Percentiles rank a stretch among this genome's conserved stretches.
Evolutionary conservation across 2,113 vertebrate species (phyloP).

Genomic region (Chunga burmeisteri): DNA sequence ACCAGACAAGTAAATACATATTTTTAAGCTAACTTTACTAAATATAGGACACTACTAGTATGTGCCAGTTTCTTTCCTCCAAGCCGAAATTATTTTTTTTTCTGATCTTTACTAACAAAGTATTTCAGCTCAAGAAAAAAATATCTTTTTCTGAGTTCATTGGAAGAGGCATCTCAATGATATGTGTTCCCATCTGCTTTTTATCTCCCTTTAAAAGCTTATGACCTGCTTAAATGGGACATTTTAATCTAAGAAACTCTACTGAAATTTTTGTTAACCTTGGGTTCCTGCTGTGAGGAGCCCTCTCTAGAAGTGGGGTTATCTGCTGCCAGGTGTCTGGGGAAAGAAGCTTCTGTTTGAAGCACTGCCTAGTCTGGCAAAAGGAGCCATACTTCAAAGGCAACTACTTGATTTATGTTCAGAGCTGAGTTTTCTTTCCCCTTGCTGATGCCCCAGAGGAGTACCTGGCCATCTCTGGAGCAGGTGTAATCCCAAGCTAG

Average conservation of each 20-base stretch:
- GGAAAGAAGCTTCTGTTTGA: neutral
- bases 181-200: neutral
- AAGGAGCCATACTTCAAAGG: neutral
- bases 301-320: neutral
- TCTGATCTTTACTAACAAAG: neutral
- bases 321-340: neutral
- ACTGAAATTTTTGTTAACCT: neutral
- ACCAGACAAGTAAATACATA: neutral
- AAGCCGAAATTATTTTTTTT: neutral
- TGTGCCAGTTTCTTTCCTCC: neutral
- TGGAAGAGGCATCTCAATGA: neutral
- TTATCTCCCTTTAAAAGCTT: neutral
- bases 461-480: neutral
- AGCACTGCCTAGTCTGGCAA: neutral
- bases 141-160: neutral
- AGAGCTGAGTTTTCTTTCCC: neutral
- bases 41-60: neutral
- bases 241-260: neutral
- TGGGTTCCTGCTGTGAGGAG: neutral
- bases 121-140: neutral
- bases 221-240: neutral
- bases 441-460: neutral
- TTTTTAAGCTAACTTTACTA: neutral
- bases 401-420: neutral
- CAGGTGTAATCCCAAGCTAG: fast-evolving